Conservation (phyloP, 2,888 invertebrate genomes). For the Epinotia ramella region DNA sequence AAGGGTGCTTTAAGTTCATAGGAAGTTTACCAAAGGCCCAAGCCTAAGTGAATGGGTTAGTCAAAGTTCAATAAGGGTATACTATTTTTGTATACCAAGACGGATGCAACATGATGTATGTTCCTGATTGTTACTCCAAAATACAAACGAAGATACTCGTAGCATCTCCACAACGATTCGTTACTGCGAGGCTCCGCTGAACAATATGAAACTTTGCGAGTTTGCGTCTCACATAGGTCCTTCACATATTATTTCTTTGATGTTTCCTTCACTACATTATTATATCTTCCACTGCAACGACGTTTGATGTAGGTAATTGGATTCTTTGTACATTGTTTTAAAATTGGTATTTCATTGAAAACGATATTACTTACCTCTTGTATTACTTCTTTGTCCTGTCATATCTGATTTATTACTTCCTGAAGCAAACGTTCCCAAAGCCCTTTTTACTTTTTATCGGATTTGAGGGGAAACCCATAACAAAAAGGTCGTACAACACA, state of each 20-base stretch:
- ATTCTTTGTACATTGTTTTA: conserved; percentile 23
- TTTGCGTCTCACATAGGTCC: background rate
- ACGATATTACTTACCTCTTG: background rate
- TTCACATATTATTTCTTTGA: conserved; percentile 22
- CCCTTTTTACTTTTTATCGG: background rate
- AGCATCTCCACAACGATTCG: background rate
- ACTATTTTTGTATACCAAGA: too few species aligned
- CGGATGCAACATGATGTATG: too few species aligned
- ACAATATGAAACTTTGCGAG: conserved; percentile 11
- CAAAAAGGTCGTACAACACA: background rate
- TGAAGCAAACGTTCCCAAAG: background rate
- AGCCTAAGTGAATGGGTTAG: too few species aligned
- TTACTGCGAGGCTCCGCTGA: background rate
- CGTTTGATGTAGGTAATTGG: conserved; percentile 35
- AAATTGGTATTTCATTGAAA: conserved; percentile 14
- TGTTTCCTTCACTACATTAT: conserved; percentile 22
- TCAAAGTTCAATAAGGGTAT: too few species aligned
- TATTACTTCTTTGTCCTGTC: background rate
- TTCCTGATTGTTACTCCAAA: background rate
- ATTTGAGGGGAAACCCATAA: background rate
- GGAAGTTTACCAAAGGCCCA: too few species aligned
- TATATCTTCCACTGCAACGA: conserved; percentile 28
- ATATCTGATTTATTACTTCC: conserved; percentile 14
- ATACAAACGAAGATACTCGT: background rate
- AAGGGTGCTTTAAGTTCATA: too few species aligned